Evolutionary conservation across 2,113 vertebrate species (phyloP).

Genomic region (Caloenas nicobarica): DNA sequence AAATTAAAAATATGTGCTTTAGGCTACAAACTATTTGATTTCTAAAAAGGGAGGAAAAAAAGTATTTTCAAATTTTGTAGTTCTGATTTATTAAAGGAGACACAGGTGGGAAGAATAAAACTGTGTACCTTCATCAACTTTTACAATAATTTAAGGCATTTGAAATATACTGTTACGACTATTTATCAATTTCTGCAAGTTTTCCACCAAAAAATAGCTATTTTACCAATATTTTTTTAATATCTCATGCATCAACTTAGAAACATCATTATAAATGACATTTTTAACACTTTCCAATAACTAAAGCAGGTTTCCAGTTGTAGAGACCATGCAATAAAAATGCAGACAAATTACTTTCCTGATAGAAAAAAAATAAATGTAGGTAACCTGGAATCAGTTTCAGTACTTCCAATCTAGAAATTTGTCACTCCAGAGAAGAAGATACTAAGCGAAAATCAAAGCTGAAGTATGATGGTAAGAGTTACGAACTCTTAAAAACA

Average conservation of each 20-base stretch:
- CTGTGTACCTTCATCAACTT: background rate
- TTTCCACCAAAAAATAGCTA: background rate
- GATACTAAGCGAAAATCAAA: background rate
- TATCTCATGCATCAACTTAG: background rate
- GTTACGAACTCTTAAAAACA: background rate
- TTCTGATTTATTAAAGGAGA: background rate
- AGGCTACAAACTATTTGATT: background rate
- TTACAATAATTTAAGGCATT: background rate
- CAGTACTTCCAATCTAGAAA: background rate
- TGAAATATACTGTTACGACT: background rate
- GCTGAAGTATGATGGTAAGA: background rate
- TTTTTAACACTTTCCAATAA: background rate
- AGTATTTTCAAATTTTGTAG: background rate
- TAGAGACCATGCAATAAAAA: background rate
- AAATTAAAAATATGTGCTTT: constrained; percentile 32
- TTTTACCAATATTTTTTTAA: background rate
- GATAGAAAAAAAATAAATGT: background rate
- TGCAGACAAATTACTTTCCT: background rate
- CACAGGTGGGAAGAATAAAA: background rate
- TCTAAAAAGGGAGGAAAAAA: background rate
- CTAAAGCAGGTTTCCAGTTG: background rate
- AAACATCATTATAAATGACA: background rate
- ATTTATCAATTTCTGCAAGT: background rate
- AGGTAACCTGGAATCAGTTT: background rate
- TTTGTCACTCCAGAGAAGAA: background rate